Conservation (phyloP, 64 coral and sea anemone genomes). For the Actinia equina region DNA sequence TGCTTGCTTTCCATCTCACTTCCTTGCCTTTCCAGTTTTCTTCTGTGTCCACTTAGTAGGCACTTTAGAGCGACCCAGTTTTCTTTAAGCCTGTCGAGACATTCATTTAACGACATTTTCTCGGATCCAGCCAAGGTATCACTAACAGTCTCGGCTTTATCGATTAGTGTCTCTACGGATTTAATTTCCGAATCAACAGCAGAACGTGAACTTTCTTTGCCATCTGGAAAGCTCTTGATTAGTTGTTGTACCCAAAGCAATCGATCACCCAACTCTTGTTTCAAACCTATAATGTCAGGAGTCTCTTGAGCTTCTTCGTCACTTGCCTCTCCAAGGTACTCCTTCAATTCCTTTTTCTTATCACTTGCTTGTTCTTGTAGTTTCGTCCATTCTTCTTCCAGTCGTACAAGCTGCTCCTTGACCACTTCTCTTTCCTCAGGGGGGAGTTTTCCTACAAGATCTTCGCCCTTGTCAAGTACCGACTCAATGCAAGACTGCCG, state of each 20-base stretch:
- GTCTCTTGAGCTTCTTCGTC: slow-evolving; percentile 32
- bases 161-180: slow-evolving; percentile 23
- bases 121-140: neutral
- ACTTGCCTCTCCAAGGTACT: slow-evolving; percentile 49
- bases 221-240: slow-evolving; percentile 30
- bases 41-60: slow-evolving; percentile 34
- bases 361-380: slow-evolving; percentile 70
- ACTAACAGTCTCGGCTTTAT: slow-evolving; percentile 14
- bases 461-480: slow-evolving; percentile 53
- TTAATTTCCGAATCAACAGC: slow-evolving; percentile 34
- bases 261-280: slow-evolving; percentile 33
- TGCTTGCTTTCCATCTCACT: slow-evolving; percentile 72
- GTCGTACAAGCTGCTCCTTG: slow-evolving; percentile 59
- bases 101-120: slow-evolving; percentile 9
- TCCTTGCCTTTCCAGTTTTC: slow-evolving; percentile 25
- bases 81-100: slow-evolving; percentile 33
- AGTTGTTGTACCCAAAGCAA: slow-evolving; percentile 30
- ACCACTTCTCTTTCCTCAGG: slow-evolving; percentile 52
- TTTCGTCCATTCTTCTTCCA: slow-evolving; percentile 74
- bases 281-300: neutral
- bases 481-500: slow-evolving; percentile 33
- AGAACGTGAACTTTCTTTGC: slow-evolving; percentile 16
- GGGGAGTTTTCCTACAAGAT: slow-evolving; percentile 55
- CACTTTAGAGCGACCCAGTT: slow-evolving; percentile 44
- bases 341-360: slow-evolving; percentile 64